Percentiles rank a stretch among this genome's conserved stretches.
phyloP scores from a whole-genome alignment of 92 coral and sea anemone species.

The Virgularia gustaviana region DNA sequence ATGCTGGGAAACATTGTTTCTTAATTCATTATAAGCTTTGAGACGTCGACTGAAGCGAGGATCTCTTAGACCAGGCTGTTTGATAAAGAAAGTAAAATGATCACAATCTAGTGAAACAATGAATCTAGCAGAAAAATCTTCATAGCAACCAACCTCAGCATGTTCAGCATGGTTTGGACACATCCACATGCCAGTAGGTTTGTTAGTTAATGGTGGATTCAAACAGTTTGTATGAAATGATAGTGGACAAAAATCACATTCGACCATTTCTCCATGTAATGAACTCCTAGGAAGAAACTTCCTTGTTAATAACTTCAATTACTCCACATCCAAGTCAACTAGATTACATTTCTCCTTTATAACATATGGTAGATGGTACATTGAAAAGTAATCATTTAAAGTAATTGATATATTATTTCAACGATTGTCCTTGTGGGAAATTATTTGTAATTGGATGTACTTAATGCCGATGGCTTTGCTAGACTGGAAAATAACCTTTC shows the following conservation, averaged over 20 bases:
- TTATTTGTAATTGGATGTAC: too few relatives aligned
- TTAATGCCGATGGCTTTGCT: too few relatives aligned
- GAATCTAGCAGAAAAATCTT: neutral
- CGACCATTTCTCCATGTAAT: slow-evolving; percentile 69
- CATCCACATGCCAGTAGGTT: slow-evolving; percentile 99
- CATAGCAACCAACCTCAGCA: slow-evolving; percentile 64
- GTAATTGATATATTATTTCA: too few relatives aligned
- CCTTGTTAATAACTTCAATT: too few relatives aligned
- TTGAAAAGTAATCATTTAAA: too few relatives aligned
- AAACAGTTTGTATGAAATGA: slow-evolving; percentile 93
- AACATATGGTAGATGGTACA: too few relatives aligned
- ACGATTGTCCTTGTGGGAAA: too few relatives aligned
- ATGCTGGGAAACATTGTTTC: slow-evolving; percentile 91
- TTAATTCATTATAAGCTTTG: slow-evolving; percentile 92
- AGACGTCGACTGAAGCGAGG: slow-evolving; percentile 92
- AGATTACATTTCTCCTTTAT: too few relatives aligned
- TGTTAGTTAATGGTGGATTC: slow-evolving; percentile 89
- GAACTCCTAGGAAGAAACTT: slow-evolving; percentile 55
- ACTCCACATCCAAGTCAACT: too few relatives aligned
- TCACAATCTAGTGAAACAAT: neutral
- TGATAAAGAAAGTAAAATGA: slow-evolving; percentile 1
- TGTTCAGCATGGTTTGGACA: slow-evolving; percentile 99
- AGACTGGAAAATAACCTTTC: too few relatives aligned
- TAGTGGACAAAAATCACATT: slow-evolving; percentile 96
- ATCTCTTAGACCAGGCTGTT: slow-evolving; percentile 88